Percentiles rank a stretch among this genome's conserved stretches.
These are phyloP conservation scores for Forbesichthys papilliferus DNA, from an alignment of 2,113 vertebrate genomes.

Conservation along the genomic window DNA sequence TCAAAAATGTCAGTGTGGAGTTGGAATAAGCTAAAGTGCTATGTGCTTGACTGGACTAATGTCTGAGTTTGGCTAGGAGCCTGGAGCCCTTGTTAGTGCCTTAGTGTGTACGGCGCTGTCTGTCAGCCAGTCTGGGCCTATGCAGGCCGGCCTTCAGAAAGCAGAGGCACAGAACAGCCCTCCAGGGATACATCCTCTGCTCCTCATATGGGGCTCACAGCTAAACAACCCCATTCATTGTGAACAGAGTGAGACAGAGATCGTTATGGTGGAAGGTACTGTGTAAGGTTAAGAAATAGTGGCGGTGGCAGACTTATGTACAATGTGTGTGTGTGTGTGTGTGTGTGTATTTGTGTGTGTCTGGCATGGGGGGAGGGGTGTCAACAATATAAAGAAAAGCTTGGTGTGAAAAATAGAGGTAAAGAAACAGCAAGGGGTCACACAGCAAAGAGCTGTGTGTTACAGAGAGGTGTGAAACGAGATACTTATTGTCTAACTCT, in stretches of 20 bases:
- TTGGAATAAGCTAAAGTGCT: slow-evolving; percentile 34
- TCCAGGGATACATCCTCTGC: slow-evolving; percentile 57
- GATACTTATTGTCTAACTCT: slow-evolving; percentile 32
- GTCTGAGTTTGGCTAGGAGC: slow-evolving; percentile 44
- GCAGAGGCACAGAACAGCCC: slow-evolving; percentile 44
- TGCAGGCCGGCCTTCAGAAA: slow-evolving; percentile 56
- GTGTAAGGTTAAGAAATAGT: not conserved
- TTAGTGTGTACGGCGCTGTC: slow-evolving; percentile 29
- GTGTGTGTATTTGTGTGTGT: too few relatives aligned
- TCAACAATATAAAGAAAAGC: slow-evolving; percentile 20
- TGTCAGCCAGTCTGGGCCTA: slow-evolving; percentile 38
- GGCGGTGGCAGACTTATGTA: not conserved
- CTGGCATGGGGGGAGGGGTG: not conserved
- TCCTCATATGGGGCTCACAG: slow-evolving; percentile 34
- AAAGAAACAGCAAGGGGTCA: too few relatives aligned
- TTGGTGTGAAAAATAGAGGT: not conserved
- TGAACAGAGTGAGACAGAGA: not conserved
- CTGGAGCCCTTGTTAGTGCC: slow-evolving; percentile 30
- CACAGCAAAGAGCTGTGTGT: slow-evolving; percentile 6
- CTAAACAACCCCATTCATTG: slow-evolving; percentile 44
- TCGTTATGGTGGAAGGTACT: not conserved
- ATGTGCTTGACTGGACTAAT: slow-evolving; percentile 49
- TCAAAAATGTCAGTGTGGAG: slow-evolving; percentile 22
- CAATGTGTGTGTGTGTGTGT: too few relatives aligned
- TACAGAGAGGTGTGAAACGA: slow-evolving; percentile 30